phyloP scores from a whole-genome alignment of 2,113 vertebrate species.

The Eurypyga helias region DNA sequence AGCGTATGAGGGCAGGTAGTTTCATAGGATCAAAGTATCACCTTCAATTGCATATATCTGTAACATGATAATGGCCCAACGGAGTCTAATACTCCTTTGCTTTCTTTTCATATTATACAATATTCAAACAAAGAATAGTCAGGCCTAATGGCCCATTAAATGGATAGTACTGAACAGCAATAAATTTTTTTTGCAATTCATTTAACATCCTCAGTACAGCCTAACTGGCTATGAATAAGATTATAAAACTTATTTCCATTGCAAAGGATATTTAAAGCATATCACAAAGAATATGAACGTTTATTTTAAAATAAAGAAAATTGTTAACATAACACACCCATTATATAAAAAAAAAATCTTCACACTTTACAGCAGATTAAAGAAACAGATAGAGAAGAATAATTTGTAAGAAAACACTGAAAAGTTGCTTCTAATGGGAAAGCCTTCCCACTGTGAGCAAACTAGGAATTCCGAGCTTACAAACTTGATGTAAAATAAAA shows the following conservation, averaged over 20 bases:
- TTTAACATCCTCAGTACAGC: slow-evolving; percentile 70
- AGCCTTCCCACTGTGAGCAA: neutral
- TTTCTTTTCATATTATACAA: slow-evolving; percentile 57
- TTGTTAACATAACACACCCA: neutral
- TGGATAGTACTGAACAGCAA: slow-evolving; percentile 71
- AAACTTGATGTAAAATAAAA: neutral
- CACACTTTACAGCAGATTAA: neutral
- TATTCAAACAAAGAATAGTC: slow-evolving; percentile 66
- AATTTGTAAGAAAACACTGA: neutral
- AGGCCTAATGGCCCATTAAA: slow-evolving; percentile 77
- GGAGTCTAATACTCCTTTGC: slow-evolving; percentile 20
- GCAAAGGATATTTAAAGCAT: neutral
- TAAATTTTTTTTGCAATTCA: slow-evolving; percentile 72
- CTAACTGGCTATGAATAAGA: slow-evolving; percentile 68
- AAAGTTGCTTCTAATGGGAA: neutral
- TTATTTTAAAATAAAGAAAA: neutral
- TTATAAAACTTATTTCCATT: slow-evolving; percentile 34
- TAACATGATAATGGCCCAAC: neutral
- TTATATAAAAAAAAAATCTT: neutral
- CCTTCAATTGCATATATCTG: neutral
- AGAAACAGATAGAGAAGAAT: neutral
- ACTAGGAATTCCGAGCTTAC: neutral
- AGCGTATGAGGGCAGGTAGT: neutral
- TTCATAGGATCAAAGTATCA: neutral
- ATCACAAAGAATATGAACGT: neutral